A percentile compares a stretch with the other conserved stretches of the same genome.
These are phyloP conservation scores for Chaunax sp. DNA, from an alignment of 2,797 vertebrate genomes.

Conservation along the genomic window DNA sequence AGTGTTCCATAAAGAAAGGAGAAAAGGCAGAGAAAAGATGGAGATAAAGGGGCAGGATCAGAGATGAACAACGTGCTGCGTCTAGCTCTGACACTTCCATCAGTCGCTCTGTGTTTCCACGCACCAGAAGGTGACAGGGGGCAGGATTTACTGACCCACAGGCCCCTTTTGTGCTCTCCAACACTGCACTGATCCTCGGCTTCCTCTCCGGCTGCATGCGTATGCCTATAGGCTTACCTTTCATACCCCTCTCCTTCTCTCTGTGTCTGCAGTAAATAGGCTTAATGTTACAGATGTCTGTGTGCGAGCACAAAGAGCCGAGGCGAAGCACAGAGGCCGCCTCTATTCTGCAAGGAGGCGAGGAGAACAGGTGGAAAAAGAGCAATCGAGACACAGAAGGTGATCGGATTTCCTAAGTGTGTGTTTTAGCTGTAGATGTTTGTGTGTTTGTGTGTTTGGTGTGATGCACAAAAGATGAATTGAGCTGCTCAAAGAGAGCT, in stretches of 20 bases:
- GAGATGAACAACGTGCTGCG: conserved; percentile 40
- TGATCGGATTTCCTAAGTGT: conserved; percentile 62
- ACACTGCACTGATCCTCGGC: conserved; percentile 64
- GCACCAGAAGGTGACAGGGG: conserved; percentile 53
- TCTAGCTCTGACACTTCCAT: conserved; percentile 54
- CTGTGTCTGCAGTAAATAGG: conserved; percentile 74
- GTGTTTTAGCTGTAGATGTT: conserved; percentile 16
- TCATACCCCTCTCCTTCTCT: conserved; percentile 59
- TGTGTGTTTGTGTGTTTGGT: background rate
- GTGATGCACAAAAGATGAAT: conserved; percentile 17
- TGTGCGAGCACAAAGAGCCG: conserved; percentile 63
- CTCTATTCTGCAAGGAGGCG: conserved; percentile 57
- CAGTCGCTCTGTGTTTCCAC: conserved; percentile 46
- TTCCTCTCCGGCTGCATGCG: conserved; percentile 74
- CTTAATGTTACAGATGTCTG: conserved; percentile 78
- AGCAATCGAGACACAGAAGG: conserved; percentile 49
- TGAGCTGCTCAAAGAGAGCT: background rate
- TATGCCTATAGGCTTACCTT: conserved; percentile 76
- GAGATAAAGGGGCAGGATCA: conserved; percentile 52
- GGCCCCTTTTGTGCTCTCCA: conserved; percentile 65
- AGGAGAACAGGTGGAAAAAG: conserved; percentile 67
- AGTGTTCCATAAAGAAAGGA: conserved; percentile 56
- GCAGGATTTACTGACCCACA: conserved; percentile 67
- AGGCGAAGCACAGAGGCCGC: conserved; percentile 55
- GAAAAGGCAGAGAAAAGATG: conserved; percentile 5